These are phyloP conservation scores for Drosophila virilis DNA, from an alignment of 1,140 invertebrate genomes.

Conservation along the genomic window DNA sequence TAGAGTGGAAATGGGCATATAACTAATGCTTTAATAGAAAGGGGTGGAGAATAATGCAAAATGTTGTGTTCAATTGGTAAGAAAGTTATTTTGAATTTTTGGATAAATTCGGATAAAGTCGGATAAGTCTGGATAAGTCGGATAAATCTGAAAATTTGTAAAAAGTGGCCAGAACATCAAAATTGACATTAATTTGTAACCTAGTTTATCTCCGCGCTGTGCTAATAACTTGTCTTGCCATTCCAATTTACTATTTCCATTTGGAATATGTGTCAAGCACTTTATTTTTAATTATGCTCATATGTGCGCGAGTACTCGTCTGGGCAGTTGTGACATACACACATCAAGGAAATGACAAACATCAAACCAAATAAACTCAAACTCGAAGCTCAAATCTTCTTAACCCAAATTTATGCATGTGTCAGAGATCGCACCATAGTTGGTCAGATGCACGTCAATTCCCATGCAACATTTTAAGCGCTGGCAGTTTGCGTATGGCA, in stretches of 20 bases:
- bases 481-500: conserved; percentile 29
- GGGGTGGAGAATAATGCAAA: background rate
- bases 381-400: conserved; percentile 60
- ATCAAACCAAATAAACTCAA: conserved; percentile 71
- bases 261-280: conserved; percentile 48
- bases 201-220: background rate
- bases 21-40: background rate
- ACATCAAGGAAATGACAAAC: conserved; percentile 73
- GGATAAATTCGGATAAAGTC: background rate
- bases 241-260: conserved; percentile 28
- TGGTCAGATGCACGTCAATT: conserved; percentile 58
- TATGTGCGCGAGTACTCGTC: conserved; percentile 7
- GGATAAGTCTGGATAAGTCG: background rate
- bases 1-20: background rate
- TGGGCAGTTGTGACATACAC: conserved; percentile 36
- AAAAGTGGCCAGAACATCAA: background rate
- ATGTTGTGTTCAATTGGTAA: no score
- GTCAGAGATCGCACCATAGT: conserved; percentile 59
- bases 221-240: conserved; percentile 9
- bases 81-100: no score
- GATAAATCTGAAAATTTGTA: background rate
- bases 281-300: conserved; percentile 62
- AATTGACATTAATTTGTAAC: conserved; percentile 1
- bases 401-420: conserved; percentile 77
- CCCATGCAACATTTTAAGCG: conserved; percentile 29